Evolutionary conservation across 1,140 invertebrate genomes (phyloP).

Genomic region (Chymomyza costata): DNA sequence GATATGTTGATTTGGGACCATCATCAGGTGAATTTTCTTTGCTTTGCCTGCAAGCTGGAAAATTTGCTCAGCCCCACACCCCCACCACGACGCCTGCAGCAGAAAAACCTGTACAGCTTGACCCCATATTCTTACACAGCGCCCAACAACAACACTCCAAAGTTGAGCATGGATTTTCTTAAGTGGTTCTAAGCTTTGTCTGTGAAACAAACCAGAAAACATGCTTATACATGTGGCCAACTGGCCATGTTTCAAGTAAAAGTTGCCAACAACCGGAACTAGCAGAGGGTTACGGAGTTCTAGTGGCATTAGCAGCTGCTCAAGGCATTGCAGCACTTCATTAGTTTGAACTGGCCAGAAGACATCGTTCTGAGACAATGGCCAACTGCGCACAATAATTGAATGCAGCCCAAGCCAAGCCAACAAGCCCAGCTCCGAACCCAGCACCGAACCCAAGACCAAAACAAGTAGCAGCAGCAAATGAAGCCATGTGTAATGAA

Average conservation of each 20-base stretch:
- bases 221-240: constrained; percentile 70
- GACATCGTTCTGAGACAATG: constrained; percentile 60
- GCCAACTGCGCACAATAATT: constrained; percentile 66
- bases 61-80: constrained; percentile 5
- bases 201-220: constrained; percentile 73
- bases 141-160: too few species aligned
- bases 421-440: constrained; percentile 9
- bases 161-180: constrained; percentile 67
- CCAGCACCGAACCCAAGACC: constrained; percentile 10
- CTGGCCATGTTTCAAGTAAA: constrained; percentile 49
- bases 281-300: constrained; percentile 24
- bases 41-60: constrained; percentile 33
- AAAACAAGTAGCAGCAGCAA: constrained; percentile 14
- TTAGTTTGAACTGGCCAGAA: constrained; percentile 45
- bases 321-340: constrained; percentile 71
- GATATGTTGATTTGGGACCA: constrained; percentile 52
- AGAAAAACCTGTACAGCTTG: constrained; percentile 17
- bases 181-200: constrained; percentile 73
- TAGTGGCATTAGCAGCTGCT: constrained; percentile 70
- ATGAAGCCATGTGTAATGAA: constrained; percentile 37
- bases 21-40: constrained; percentile 54
- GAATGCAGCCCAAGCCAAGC: constrained; percentile 41
- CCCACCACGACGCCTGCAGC: not conserved
- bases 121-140: too few species aligned
- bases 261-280: constrained; percentile 3